These are phyloP conservation scores for Pomacea maculata DNA, from an alignment of 1,140 invertebrate species.

Conservation along the genomic window DNA sequence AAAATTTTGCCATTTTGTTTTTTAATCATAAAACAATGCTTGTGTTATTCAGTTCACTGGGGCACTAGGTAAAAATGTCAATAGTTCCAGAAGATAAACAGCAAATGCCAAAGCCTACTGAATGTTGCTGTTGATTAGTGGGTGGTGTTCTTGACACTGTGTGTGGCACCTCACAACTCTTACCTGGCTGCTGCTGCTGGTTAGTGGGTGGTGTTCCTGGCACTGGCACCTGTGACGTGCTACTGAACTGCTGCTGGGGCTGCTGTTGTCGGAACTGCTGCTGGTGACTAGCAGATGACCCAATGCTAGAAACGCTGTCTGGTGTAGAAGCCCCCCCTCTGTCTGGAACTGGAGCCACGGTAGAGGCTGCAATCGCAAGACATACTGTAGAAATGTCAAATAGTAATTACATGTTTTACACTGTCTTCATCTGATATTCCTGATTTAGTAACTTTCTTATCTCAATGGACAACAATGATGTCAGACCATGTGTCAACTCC, in stretches of 20 bases:
- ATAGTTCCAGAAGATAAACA: too few species aligned
- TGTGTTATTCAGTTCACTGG: too few species aligned
- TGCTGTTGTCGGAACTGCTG: constrained; percentile 37
- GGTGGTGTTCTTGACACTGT: neutral
- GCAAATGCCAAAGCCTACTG: neutral
- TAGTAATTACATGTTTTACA: neutral
- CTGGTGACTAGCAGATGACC: constrained; percentile 50
- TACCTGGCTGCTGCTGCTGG: constrained; percentile 3
- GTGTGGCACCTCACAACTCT: neutral
- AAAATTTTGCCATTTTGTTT: too few species aligned
- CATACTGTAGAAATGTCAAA: neutral
- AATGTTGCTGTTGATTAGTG: neutral
- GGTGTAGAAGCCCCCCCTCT: constrained; percentile 48
- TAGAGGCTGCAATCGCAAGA: too few species aligned
- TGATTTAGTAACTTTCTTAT: neutral
- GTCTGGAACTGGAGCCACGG: neutral
- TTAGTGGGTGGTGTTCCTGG: neutral
- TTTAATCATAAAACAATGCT: too few species aligned
- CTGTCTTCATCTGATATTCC: neutral
- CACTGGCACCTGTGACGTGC: neutral
- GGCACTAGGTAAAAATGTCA: too few species aligned
- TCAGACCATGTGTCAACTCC: too few species aligned
- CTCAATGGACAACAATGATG: too few species aligned
- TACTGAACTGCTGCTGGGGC: constrained; percentile 26
- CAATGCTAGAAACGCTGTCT: constrained; percentile 59